Evolutionary conservation across 2,888 invertebrate species (phyloP), one percentile per base, ranked within the genome.

Genomic region (Panopea generosa): DNA sequence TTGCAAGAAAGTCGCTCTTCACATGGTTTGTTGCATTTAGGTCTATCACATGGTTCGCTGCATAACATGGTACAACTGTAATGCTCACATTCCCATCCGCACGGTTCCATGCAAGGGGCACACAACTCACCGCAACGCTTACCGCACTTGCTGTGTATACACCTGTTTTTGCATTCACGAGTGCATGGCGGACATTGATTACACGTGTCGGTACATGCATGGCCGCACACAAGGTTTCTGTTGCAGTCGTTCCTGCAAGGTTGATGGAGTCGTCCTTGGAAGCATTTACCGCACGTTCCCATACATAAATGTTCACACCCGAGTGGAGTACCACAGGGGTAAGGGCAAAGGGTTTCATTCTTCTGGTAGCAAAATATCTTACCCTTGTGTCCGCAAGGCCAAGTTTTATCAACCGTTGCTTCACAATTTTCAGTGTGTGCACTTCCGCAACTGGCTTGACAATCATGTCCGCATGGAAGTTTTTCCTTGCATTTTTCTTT

Each of bases 221-320:
- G 91, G 22, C 89, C 90, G 68, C 91, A 91, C 9, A 95, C 94
- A 72, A 95, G 93, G 18, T 89, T 85, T 65, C 93, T 93, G 6
- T 93, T 93, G 90, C 96, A 96, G 20, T 92, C 90, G 82, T 94
- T 93, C 43, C 84, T 77, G 90, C 96, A 96, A 20, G 94, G 91
- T 68, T 84, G 87, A 90, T 96, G 96, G 66, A 96, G 90, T 14
- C 95, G 93, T 43, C 95, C 95, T 87, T 94, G 94, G 47, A 84
- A 89, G 90, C 95, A 95, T 55, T 89, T 79, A 2, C 94, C 89
- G 80, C 93, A 94, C 1, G 86, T 89, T n/a, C 93, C 92, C 7
- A 29, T 57, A 73, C 90, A 91, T 1, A 69, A 91, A 72, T 90
- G 89, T 3, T 77, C 85, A 83, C 90, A 90, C 1, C 71, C 73